Percentiles rank a stretch among this genome's conserved stretches.
phyloP scores from a whole-genome alignment of 2,113 vertebrate species.

The Aptenodytes forsteri region DNA sequence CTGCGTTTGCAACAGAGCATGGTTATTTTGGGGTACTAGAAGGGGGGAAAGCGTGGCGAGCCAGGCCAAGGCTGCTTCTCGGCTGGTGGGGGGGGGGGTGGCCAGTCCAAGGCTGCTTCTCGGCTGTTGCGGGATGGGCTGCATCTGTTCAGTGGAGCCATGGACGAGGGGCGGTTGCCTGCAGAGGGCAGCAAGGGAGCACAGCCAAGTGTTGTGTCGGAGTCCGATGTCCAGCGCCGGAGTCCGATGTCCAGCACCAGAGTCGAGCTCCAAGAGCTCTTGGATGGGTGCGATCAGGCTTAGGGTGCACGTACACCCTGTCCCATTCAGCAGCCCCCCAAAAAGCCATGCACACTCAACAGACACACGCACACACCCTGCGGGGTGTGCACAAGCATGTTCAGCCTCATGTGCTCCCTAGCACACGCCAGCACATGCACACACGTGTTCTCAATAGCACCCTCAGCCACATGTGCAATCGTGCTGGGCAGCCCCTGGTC shows the following conservation, averaged over 20 bases:
- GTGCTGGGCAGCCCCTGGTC: not conserved
- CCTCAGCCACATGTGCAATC: rapidly evolving
- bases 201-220: not conserved
- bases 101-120: not conserved
- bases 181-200: slow-evolving; percentile 39
- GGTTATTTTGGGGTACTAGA: not conserved
- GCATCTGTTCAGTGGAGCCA: rapidly evolving
- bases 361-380: rapidly evolving
- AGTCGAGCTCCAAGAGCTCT: not conserved
- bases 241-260: rapidly evolving
- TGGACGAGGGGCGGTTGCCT: not conserved
- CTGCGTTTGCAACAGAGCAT: rapidly evolving
- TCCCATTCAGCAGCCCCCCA: too few relatives aligned
- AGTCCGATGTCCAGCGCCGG: rapidly evolving
- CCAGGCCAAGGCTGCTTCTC: not conserved
- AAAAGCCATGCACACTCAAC: rapidly evolving
- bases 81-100: too few relatives aligned
- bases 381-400: rapidly evolving
- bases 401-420: not conserved
- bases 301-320: rapidly evolving
- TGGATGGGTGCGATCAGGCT: rapidly evolving
- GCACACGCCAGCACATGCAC: rapidly evolving
- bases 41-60: rapidly evolving
- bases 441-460: rapidly evolving
- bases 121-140: not conserved